Evolutionary conservation across 2,888 invertebrate species (phyloP).

Genomic region (Acanthosoma haemorrhoidale): DNA sequence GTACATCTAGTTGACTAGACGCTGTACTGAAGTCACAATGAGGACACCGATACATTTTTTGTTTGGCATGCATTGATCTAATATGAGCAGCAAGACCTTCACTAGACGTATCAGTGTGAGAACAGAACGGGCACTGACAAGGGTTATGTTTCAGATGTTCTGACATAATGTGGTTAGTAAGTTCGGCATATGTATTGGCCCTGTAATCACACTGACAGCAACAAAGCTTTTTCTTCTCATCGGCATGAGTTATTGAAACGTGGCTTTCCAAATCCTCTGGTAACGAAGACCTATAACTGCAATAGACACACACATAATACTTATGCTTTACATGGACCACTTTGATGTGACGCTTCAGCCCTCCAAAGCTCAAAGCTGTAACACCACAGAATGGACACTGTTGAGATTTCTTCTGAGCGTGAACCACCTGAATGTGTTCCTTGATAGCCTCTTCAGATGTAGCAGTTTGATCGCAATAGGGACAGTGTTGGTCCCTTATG

Average conservation of each 20-base stretch:
- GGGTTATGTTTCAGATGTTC: constrained; percentile 7
- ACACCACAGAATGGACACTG: constrained; percentile 20
- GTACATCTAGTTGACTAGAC: constrained; percentile 11
- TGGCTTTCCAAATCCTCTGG: constrained; percentile 8
- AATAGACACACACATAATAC: constrained; percentile 18
- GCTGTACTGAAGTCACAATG: constrained; percentile 17
- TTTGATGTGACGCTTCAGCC: constrained; percentile 16
- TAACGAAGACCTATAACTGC: constrained; percentile 15
- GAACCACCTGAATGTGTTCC: background rate
- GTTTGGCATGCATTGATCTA: constrained; percentile 11
- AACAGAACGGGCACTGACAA: constrained; percentile 19
- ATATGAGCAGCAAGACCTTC: constrained; percentile 15
- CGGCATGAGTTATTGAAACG: background rate
- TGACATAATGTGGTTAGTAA: constrained; percentile 11
- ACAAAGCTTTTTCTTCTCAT: constrained; percentile 10
- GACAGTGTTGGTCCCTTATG: background rate
- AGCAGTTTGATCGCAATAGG: constrained; percentile 7
- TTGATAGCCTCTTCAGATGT: background rate
- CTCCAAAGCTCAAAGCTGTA: constrained; percentile 10
- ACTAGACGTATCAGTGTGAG: background rate
- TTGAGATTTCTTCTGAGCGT: background rate
- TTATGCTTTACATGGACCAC: constrained; percentile 11
- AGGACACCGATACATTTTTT: constrained; percentile 22
- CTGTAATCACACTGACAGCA: constrained; percentile 15
- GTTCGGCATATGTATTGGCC: constrained; percentile 1